Base-by-base conservation (phyloP, 2,888 invertebrate genomes). In the Calliscelio sp. region DNA sequence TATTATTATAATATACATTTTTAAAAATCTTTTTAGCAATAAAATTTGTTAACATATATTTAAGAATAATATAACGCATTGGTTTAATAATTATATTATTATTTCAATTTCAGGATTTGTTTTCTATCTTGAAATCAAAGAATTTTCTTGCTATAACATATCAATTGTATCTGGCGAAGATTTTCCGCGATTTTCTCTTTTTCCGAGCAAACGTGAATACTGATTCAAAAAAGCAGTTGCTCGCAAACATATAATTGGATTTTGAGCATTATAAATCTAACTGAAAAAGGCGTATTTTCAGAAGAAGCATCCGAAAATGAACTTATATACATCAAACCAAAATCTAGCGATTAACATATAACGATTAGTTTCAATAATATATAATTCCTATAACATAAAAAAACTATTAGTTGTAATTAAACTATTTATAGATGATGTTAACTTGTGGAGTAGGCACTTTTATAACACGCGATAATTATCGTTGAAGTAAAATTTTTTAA, bases 401-500 rank as follows among this genome's bases (percentile, higher is more conserved):
- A n/a, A n/a, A n/a, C n/a, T n/a, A n/a, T n/a, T n/a, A n/a, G n/a
- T n/a, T n/a, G n/a, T n/a, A n/a, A n/a, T n/a, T n/a, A n/a, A n/a
- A n/a, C n/a, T n/a, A n/a, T n/a, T n/a, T n/a, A n/a, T n/a, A n/a
- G n/a, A n/a, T n/a, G n/a, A n/a, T n/a, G n/a, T n/a, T n/a, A n/a
- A n/a, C n/a, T n/a, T n/a, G n/a, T n/a, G n/a, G n/a, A n/a, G n/a
- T n/a, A n/a, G n/a, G n/a, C n/a, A n/a, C n/a, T 14, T 38, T 14
- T 38, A 14, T 38, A 38, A 38, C 14, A 14, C 38, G 14, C 2
- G 14, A 38, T 38, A 38, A 22, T 66, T 35, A 66, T 51, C 35
- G 35, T 16, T 11, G 6, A 11, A 68, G 25, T 25, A 53, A 51
- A 66, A 51, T 51, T 63, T 74, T 74, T 74, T 61, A 53, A 61